Base-by-base conservation (phyloP, 2,113 vertebrate genomes). In the Kryptolebias marmoratus region DNA sequence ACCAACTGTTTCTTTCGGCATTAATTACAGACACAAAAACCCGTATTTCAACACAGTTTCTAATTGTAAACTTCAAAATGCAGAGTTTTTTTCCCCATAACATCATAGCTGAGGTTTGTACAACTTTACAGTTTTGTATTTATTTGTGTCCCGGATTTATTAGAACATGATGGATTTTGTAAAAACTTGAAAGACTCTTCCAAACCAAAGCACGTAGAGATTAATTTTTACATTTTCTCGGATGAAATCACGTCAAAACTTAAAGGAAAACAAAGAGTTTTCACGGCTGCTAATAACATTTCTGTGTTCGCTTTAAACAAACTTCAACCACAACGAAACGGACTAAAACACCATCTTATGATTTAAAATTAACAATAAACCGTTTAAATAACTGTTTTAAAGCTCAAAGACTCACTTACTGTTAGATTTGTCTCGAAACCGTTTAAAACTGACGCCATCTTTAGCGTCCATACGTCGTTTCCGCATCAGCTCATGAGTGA, bases 381-480 rank as follows among this genome's bases (percentile, higher is more conserved):
- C 2, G 0, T 0, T 0, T 1, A 39, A 68, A 27, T 9, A 4
- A 16, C 1, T 16, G 12, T n/a, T 48, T 1, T 10, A 13, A 31
- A 49, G 60, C 30, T 5, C 11, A 66, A 22, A 22, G 1, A 55
- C 39, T 62, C 42, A 85, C 79, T 77, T 56, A 87, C 81, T 10
- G 60, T 1, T 0, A 72, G 30, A 52, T 2, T 42, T 0, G 4
- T 8, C 6, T 3, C 0, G 0, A 0, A 39, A 2, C 62, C 13
- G 81, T 94, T 93, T 93, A 72, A 94, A 94, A 88, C 84, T 66
- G 90, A 94, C 93, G 91, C 93, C 92, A 91, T 92, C 55, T 90
- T 87, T 52, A 58, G 56, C 69, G 68, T 88, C 49, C 0, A 0
- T 52, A 48, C 77, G 85, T 90, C 79, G 60, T 27, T 68, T 83